phyloP scores from a whole-genome alignment of 1,140 invertebrate genomes.

The Cydia amplana region DNA sequence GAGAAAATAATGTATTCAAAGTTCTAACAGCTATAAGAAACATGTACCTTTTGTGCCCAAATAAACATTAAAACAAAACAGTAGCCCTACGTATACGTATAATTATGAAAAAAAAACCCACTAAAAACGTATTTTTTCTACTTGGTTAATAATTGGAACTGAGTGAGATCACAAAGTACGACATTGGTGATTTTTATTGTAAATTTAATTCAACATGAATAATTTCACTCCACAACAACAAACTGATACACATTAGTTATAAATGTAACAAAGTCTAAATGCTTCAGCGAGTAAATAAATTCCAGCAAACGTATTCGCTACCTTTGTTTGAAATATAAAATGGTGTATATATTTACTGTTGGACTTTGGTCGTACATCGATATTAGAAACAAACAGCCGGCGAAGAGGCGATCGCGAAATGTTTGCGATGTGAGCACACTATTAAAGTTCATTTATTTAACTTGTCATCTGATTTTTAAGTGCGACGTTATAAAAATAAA shows the following conservation, averaged over 20 bases:
- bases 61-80: too few relatives aligned
- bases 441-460: background rate
- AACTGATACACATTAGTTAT: too few relatives aligned
- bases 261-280: background rate
- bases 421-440: background rate
- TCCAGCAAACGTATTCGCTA: background rate
- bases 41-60: too few relatives aligned
- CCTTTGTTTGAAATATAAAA: background rate
- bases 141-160: background rate
- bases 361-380: background rate
- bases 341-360: background rate
- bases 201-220: too few relatives aligned
- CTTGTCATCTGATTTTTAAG: background rate
- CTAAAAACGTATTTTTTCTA: background rate
- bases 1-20: too few relatives aligned
- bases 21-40: too few relatives aligned
- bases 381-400: background rate
- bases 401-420: background rate
- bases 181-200: background rate
- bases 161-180: background rate
- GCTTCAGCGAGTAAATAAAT: conserved; percentile 9
- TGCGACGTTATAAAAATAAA: background rate
- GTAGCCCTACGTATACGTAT: too few relatives aligned
- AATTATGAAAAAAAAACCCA: too few relatives aligned
- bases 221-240: background rate